phyloP scores from a whole-genome alignment of 2,888 invertebrate species.

The Lutraria lutraria region DNA sequence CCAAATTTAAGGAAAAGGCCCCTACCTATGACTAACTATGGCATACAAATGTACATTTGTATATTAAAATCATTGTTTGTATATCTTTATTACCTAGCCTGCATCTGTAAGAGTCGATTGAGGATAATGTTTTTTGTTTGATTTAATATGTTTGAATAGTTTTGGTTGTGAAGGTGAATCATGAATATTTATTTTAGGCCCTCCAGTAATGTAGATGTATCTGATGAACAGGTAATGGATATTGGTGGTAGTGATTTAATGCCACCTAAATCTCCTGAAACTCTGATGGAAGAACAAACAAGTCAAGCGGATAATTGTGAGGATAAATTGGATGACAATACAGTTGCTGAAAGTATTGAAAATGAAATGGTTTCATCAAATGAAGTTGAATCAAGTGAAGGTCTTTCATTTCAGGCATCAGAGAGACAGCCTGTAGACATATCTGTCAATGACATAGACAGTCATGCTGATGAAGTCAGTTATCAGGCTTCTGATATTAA shows the following conservation, averaged over 20 bases:
- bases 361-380: neutral
- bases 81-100: too few relatives aligned
- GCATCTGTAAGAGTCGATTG: too few relatives aligned
- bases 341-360: constrained; percentile 2
- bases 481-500: neutral
- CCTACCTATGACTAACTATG: too few relatives aligned
- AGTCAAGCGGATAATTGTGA: constrained; percentile 30
- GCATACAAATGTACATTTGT: too few relatives aligned
- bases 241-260: constrained; percentile 10
- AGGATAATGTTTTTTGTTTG: neutral
- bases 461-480: neutral
- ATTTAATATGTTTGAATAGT: neutral
- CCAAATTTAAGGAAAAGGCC: too few relatives aligned
- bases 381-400: neutral
- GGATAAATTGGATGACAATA: constrained; percentile 15
- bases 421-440: neutral
- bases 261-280: constrained; percentile 22
- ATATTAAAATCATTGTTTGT: too few relatives aligned
- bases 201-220: neutral
- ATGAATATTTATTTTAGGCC: neutral
- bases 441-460: neutral
- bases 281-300: constrained; percentile 20
- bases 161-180: neutral
- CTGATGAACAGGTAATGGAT: constrained; percentile 15
- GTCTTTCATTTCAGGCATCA: neutral